phyloP scores from a whole-genome alignment of 2,888 invertebrate genomes.

The Scelioninae gen. 2 region DNA sequence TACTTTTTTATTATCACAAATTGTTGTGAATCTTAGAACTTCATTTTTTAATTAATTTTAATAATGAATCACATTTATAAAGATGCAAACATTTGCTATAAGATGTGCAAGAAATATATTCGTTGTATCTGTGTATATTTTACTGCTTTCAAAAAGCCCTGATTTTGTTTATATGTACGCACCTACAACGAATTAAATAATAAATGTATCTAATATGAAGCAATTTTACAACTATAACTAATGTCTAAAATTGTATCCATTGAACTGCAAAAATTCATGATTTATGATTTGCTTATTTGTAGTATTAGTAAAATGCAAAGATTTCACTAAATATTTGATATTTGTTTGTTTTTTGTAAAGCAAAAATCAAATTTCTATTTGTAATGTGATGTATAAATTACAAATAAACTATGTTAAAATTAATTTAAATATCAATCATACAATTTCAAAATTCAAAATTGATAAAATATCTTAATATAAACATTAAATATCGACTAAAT shows the following conservation, averaged over 20 bases:
- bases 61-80: conserved; percentile 37
- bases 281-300: conserved; percentile 25
- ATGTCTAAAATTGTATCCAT: conserved; percentile 24
- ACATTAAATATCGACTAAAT: background rate
- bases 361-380: conserved; percentile 12
- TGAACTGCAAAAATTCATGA: conserved; percentile 8
- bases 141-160: conserved; percentile 1
- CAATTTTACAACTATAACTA: conserved; percentile 45
- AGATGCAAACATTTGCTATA: conserved; percentile 39
- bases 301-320: conserved; percentile 37
- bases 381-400: conserved; percentile 11
- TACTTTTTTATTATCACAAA: conserved; percentile 37
- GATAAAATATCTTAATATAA: too few species aligned
- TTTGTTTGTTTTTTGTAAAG: conserved; percentile 2
- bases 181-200: conserved; percentile 42
- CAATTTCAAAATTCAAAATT: background rate
- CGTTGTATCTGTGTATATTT: conserved; percentile 42
- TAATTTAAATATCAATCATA: background rate
- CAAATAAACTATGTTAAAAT: background rate
- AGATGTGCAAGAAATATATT: conserved; percentile 34
- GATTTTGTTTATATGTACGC: conserved; percentile 29
- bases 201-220: conserved; percentile 21
- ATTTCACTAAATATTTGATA: conserved; percentile 19
- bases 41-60: conserved; percentile 15
- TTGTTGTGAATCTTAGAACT: conserved; percentile 19